Percentiles rank a stretch among this genome's conserved stretches.
Conservation (phyloP, 2,888 invertebrate genomes). For the Tiliacea citrago region DNA sequence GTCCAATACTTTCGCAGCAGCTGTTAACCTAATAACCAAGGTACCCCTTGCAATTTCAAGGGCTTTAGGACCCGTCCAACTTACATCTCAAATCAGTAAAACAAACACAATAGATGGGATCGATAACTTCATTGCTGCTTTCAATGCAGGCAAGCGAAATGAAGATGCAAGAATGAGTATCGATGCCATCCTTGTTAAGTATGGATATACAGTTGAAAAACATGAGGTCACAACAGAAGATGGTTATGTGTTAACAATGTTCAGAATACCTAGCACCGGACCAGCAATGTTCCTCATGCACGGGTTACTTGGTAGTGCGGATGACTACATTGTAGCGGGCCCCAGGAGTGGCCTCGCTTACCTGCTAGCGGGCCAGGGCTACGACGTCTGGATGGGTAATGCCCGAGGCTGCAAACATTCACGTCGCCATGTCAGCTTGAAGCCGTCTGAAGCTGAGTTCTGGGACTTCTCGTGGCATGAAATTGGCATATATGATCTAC, state of each 20-base stretch:
- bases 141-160: conserved; percentile 68
- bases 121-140: conserved; percentile 69
- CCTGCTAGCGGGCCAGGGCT: conserved; percentile 91
- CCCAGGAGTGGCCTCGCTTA: conserved; percentile 80
- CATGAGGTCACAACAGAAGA: conserved; percentile 78
- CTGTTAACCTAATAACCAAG: conserved; percentile 55
- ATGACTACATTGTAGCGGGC: conserved; percentile 81
- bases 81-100: conserved; percentile 66
- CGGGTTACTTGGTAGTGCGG: conserved; percentile 80
- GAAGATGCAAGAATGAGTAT: conserved; percentile 76
- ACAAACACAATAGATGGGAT: conserved; percentile 67
- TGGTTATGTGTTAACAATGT: conserved; percentile 76
- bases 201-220: conserved; percentile 75
- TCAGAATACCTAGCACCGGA: conserved; percentile 78
- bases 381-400: conserved; percentile 95
- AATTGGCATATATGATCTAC: conserved; percentile 94
- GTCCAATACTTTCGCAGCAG: conserved; percentile 65
- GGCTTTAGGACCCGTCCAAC: conserved; percentile 56
- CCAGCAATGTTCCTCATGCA: conserved; percentile 81
- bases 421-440: conserved; percentile 85
- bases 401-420: conserved; percentile 94
- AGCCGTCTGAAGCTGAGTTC: conserved; percentile 84
- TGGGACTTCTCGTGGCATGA: conserved; percentile 95
- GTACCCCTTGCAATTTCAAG: conserved; percentile 68
- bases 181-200: conserved; percentile 73